Conservation (phyloP, 1,140 invertebrate genomes). For the Trachymyrmex septentrionalis region DNA sequence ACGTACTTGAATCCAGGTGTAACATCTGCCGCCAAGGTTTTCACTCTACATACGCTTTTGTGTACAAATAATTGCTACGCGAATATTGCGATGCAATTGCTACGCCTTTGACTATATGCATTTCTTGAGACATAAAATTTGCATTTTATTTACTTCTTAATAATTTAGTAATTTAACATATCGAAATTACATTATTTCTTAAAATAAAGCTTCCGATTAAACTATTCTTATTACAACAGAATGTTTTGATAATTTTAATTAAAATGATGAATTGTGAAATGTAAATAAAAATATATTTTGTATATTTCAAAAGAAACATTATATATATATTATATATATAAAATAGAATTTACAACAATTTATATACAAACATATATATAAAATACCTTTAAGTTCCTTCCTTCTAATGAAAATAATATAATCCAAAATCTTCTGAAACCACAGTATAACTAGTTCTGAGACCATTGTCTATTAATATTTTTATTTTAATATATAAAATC, state of each 20-base stretch:
- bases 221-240: background rate
- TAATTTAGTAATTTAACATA: too few relatives aligned
- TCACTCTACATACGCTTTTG: constrained; percentile 22
- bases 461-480: background rate
- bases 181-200: background rate
- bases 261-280: constrained; percentile 2
- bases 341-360: too few relatives aligned
- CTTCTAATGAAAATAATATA: background rate
- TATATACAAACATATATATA: background rate
- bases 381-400: background rate
- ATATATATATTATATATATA: background rate
- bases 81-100: constrained; percentile 16
- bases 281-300: background rate
- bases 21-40: constrained; percentile 66
- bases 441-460: background rate
- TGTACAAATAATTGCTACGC: constrained; percentile 36
- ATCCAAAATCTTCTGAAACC: background rate
- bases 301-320: background rate
- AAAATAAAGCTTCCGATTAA: background rate
- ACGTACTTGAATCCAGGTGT: constrained; percentile 59
- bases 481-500: background rate
- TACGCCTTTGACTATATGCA: too few relatives aligned
- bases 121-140: background rate
- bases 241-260: background rate
- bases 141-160: background rate